Evolutionary conservation across 2,797 vertebrate genomes (phyloP).

Genomic region (Chiloscyllium punctatum): DNA sequence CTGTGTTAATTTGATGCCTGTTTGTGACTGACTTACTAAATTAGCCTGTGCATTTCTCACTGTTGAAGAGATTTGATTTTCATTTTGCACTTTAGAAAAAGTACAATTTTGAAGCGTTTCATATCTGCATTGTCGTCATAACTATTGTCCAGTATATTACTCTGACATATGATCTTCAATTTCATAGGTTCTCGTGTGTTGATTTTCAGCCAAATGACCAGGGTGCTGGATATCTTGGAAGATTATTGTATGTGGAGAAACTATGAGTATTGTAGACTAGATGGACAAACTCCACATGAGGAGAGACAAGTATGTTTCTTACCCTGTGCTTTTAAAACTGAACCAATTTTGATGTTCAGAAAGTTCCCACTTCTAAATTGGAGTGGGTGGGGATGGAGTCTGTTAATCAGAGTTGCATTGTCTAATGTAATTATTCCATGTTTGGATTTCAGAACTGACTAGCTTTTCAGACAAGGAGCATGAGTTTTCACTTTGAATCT

Average conservation of each 20-base stretch:
- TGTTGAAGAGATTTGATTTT: background rate
- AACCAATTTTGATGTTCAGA: background rate
- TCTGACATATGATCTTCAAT: background rate
- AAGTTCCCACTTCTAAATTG: background rate
- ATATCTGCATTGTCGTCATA: background rate
- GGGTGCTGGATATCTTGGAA: conserved; percentile 94
- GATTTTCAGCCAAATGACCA: conserved; percentile 98
- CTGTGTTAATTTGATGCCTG: background rate
- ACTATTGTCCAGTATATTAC: background rate
- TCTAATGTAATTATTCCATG: background rate
- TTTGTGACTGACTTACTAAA: background rate
- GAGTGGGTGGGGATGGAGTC: no score
- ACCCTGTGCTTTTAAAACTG: background rate
- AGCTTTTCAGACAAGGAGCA: background rate
- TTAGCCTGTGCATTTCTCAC: background rate
- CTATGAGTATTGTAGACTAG: conserved; percentile 87
- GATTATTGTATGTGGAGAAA: conserved; percentile 99
- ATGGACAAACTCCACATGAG: conserved; percentile 93
- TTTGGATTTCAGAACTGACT: background rate
- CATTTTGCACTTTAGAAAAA: background rate
- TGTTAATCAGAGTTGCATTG: background rate
- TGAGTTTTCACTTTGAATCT: conserved; percentile 25
- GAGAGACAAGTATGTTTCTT: conserved; percentile 80
- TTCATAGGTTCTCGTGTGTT: conserved; percentile 80
- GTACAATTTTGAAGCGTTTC: background rate